Evolutionary conservation across 2,888 invertebrate species (phyloP).

Genomic region (Spilosoma lubricipeda): DNA sequence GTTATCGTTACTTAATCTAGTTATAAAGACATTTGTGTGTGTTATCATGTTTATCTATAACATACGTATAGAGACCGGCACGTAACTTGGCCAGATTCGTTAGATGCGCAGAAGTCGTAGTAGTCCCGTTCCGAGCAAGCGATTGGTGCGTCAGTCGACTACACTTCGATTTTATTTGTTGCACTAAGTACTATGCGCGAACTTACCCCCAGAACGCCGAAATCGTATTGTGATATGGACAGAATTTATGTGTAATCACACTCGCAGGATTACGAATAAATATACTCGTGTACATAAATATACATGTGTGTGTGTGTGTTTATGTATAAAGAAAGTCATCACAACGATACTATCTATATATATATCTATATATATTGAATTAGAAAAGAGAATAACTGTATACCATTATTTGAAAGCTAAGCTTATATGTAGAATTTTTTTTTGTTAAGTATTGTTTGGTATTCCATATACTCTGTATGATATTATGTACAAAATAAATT

Average conservation of each 20-base stretch:
- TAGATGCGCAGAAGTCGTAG: no score
- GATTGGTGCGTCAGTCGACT: no score
- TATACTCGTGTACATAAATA: no score
- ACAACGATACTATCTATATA: no score
- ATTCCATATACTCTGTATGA: conserved; percentile 24
- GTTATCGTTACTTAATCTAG: neutral
- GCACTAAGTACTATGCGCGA: no score
- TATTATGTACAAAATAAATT: conserved; percentile 34
- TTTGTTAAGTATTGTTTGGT: conserved; percentile 24
- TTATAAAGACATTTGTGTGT: conserved; percentile 11
- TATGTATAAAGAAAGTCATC: no score
- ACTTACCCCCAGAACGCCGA: no score
- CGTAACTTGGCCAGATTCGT: no score
- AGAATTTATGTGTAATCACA: neutral
- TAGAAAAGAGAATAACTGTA: neutral
- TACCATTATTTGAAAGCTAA: conserved; percentile 5
- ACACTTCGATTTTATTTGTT: no score
- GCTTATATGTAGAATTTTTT: conserved; percentile 18
- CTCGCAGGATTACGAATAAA: neutral
- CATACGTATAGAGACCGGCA: neutral
- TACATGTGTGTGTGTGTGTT: no score
- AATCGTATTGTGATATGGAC: neutral
- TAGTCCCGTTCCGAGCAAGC: no score
- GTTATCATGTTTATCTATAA: neutral
- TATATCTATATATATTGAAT: neutral